Base-by-base conservation (phyloP, 2,113 vertebrate species). In the Peromyscus leucopus region DNA sequence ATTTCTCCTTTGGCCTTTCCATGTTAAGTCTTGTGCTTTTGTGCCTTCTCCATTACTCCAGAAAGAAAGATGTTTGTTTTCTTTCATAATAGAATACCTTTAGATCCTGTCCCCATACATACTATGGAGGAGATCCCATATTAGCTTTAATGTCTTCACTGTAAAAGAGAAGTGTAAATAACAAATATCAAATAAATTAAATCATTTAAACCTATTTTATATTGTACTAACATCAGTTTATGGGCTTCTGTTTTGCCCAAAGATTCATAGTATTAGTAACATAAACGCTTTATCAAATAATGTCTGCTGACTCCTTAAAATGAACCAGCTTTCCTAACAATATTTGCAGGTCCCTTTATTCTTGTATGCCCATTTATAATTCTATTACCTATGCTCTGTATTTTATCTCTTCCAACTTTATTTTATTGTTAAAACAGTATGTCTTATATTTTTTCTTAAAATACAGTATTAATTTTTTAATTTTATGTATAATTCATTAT, bases 151-250 rank as follows among this genome's bases (percentile, higher is more conserved):
- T 61, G 72, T 46, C 11, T 42, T 89, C 11, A 71, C 8, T 71
- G 1, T 85, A 17, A 51, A 79, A 82, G 89, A 57, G 28, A 65
- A 2, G 1, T 42, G 0, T 15, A 93, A 84, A 61, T 74, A 67
- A n/a, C 1, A 95, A 31, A 17, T 39, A 48, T 51, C 11, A 83
- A 74, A 55, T 89, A 75, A 48, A 89, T 61, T 42, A 83, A 59
- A 94, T 87, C 28, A 2, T 90, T 88, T 90, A 82, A 86, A 76
- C 9, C 48, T 28, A 48, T 71, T 89, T 92, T 89, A 74, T 48
- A 31, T 21, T 15, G 71, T 39, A 36, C 4, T n/a, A 69, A 93
- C 48, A 74, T 67, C 69, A 42, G 71, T 1, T 79, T 8, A 48
- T 51, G 16, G 80, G 12, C 5, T 79, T 83, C 3, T 1, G 5